Percentiles rank a stretch among this genome's conserved stretches.
Conservation (phyloP, 2,888 invertebrate species). For the Eupithecia abbreviata region DNA sequence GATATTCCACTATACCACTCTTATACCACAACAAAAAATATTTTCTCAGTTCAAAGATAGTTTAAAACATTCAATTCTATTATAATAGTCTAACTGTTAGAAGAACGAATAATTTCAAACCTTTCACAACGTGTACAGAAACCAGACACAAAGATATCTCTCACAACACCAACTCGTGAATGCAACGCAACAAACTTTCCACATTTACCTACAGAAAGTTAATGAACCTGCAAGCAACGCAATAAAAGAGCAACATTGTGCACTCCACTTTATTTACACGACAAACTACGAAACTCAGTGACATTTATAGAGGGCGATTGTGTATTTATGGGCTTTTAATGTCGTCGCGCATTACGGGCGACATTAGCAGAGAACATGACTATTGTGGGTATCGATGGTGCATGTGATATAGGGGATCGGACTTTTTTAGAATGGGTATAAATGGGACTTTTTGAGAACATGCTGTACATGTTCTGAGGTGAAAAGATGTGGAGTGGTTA, state of each 20-base stretch:
- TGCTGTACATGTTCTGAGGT: background rate
- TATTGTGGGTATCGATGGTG: conserved; percentile 60
- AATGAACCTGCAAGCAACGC: conserved; percentile 28
- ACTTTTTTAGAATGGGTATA: background rate
- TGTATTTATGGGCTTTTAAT: conserved; percentile 82
- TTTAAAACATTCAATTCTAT: background rate
- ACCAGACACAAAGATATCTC: background rate
- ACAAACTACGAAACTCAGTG: conserved; percentile 41
- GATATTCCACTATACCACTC: background rate
- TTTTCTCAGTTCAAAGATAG: too few relatives aligned
- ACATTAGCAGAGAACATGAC: conserved; percentile 71
- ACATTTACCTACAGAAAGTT: conserved; percentile 36
- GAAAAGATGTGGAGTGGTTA: background rate
- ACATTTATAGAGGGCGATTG: conserved; percentile 74
- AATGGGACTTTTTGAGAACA: background rate
- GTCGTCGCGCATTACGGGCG: conserved; percentile 74
- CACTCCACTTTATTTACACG: conserved; percentile 33
- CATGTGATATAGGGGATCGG: conserved; percentile 54
- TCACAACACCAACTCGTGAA: background rate
- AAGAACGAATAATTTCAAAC: background rate
- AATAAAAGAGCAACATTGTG: conserved; percentile 37
- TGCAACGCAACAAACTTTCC: conserved; percentile 15
- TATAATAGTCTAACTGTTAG: background rate
- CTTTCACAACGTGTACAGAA: background rate
- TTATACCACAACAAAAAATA: background rate